Evolutionary conservation across 1,140 invertebrate species (phyloP).

Genomic region (Aphidius gifuensis): DNA sequence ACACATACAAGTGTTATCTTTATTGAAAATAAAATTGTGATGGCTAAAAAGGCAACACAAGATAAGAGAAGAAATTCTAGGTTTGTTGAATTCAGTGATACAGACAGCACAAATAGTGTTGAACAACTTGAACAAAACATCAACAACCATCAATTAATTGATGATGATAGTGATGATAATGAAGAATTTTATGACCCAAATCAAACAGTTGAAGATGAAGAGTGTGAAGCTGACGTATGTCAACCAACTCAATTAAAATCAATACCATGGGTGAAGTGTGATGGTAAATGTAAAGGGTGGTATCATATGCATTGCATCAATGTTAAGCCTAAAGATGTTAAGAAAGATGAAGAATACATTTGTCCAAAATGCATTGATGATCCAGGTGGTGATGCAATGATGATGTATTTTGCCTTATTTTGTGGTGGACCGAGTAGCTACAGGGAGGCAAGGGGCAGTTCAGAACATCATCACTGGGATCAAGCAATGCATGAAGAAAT

Average conservation of each 20-base stretch:
- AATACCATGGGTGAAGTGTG: not conserved
- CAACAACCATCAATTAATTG: too few species aligned
- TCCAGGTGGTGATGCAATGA: slow-evolving; percentile 6
- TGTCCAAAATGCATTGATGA: slow-evolving; percentile 6
- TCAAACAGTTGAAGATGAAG: too few species aligned
- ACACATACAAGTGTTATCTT: too few species aligned
- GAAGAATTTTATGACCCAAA: too few species aligned
- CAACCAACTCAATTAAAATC: not conserved
- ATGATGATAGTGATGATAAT: too few species aligned
- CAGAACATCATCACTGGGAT: slow-evolving; percentile 13
- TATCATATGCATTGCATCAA: not conserved
- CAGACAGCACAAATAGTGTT: too few species aligned
- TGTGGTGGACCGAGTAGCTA: slow-evolving; percentile 5
- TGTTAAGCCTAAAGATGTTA: not conserved
- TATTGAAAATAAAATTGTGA: too few species aligned
- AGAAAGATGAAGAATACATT: slow-evolving; percentile 2
- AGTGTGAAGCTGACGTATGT: too few species aligned
- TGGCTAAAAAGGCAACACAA: too few species aligned
- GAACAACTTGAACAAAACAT: too few species aligned
- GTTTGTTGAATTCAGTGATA: not conserved
- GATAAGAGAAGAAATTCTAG: too few species aligned
- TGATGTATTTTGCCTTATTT: not conserved
- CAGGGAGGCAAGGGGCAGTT: slow-evolving; percentile 14
- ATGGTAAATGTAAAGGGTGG: slow-evolving; percentile 3
- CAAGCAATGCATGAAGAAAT: slow-evolving; percentile 26